Conservation (phyloP, 2,797 vertebrate genomes). For the Siniperca obscura region DNA sequence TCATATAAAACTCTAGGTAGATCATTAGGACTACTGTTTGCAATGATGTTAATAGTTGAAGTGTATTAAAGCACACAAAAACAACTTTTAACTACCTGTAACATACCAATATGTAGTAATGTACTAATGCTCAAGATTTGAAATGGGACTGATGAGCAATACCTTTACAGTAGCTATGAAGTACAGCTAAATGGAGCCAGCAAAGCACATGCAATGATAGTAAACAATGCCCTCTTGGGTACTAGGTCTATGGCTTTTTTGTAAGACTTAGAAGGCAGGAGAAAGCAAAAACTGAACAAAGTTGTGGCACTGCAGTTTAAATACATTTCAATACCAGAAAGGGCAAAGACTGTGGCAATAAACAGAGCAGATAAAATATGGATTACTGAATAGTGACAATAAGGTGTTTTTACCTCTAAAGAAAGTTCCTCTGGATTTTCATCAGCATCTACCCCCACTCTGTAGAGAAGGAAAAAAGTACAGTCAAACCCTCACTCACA, state of each 20-base stretch:
- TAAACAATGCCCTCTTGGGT: background rate
- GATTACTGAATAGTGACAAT: background rate
- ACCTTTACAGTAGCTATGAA: slow-evolving; percentile 5
- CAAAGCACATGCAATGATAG: background rate
- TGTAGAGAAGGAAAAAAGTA: slow-evolving; percentile 58
- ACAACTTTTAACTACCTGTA: background rate
- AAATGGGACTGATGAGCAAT: slow-evolving; percentile 28
- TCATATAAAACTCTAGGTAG: slow-evolving; percentile 9
- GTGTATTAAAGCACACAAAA: slow-evolving; percentile 8
- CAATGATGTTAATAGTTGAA: slow-evolving; percentile 1
- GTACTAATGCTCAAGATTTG: background rate
- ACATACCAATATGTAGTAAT: background rate
- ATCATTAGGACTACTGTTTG: slow-evolving; percentile 20
- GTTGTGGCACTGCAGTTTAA: slow-evolving; percentile 2
- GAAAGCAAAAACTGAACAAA: background rate
- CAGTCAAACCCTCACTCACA: slow-evolving; percentile 29
- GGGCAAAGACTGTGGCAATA: background rate
- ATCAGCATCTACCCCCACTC: slow-evolving; percentile 84
- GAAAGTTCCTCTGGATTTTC: slow-evolving; percentile 78
- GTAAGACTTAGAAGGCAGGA: background rate
- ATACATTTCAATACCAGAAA: background rate
- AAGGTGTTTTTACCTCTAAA: slow-evolving; percentile 79
- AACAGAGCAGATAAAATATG: slow-evolving; percentile 11
- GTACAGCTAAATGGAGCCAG: slow-evolving; percentile 24
- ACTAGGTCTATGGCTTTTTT: background rate